Percentiles rank a stretch among this genome's conserved stretches.
These are phyloP conservation scores for Panagrolaimus sp. DNA, from an alignment of 1,140 invertebrate species.

Conservation along the genomic window DNA sequence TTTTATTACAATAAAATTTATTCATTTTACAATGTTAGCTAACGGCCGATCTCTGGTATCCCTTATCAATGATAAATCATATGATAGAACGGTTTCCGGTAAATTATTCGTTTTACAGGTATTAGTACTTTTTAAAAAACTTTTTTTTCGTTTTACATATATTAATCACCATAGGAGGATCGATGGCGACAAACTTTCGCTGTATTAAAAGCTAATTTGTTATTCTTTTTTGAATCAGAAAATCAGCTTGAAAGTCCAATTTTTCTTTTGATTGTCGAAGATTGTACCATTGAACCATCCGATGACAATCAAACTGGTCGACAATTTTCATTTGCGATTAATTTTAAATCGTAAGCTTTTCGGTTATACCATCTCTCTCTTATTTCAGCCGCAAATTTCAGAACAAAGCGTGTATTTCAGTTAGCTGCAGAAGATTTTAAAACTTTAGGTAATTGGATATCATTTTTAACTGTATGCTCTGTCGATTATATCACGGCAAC, in stretches of 20 bases:
- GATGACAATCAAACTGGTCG: constrained; percentile 39
- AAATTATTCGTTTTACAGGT: constrained; percentile 20
- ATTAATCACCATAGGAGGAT: constrained; percentile 24
- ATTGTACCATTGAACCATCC: constrained; percentile 34
- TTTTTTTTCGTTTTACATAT: background rate
- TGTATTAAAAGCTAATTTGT: constrained; percentile 41
- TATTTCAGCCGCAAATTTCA: constrained; percentile 25
- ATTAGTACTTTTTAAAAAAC: background rate
- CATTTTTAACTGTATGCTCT: constrained; percentile 34
- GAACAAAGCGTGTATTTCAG: constrained; percentile 33
- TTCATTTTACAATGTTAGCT: background rate
- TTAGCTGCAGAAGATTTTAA: constrained; percentile 35
- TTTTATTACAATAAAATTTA: no score
- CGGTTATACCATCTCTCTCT: background rate
- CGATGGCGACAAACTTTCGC: constrained; percentile 34
- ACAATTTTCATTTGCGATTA: constrained; percentile 36
- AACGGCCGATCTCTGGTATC: constrained; percentile 1
- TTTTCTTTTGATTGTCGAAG: constrained; percentile 36
- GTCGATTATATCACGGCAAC: constrained; percentile 39
- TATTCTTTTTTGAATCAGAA: constrained; percentile 37
- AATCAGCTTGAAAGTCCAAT: constrained; percentile 28
- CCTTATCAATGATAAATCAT: constrained; percentile 19
- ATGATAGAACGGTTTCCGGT: constrained; percentile 19
- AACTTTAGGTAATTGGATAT: constrained; percentile 38
- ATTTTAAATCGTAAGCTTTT: constrained; percentile 37